A percentile compares a stretch with the other conserved stretches of the same genome.
These are phyloP conservation scores for Pheosia tremula DNA, from an alignment of 2,888 invertebrate genomes.

Conservation along the genomic window DNA sequence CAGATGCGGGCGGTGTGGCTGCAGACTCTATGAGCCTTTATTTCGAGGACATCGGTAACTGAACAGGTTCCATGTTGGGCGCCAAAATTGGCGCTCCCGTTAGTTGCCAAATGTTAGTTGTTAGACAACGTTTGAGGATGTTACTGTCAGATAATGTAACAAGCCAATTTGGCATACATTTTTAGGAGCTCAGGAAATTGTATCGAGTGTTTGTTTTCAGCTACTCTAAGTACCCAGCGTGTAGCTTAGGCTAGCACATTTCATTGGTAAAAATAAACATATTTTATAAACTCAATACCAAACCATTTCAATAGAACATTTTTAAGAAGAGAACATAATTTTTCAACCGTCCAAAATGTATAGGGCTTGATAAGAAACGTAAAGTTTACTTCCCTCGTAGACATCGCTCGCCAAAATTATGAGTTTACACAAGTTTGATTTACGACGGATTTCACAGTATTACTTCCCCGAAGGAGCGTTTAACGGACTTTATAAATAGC, in stretches of 20 bases:
- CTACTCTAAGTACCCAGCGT: no score
- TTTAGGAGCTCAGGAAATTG: no score
- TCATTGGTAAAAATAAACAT: no score
- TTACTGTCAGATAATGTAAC: neutral
- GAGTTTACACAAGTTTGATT: constrained; percentile 6
- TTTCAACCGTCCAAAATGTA: constrained; percentile 1
- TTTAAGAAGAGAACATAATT: neutral
- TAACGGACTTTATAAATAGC: constrained; percentile 3
- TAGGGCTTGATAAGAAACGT: constrained; percentile 4
- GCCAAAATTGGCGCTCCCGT: constrained; percentile 2
- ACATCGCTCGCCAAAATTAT: constrained; percentile 2
- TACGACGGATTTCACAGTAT: neutral
- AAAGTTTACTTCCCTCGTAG: constrained; percentile 1
- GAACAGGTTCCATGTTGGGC: constrained; percentile 5
- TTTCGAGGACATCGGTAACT: neutral
- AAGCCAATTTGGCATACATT: constrained; percentile 3
- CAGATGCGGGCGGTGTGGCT: neutral
- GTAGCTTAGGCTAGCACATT: no score
- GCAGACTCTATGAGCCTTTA: neutral
- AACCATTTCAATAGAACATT: neutral
- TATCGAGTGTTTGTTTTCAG: no score
- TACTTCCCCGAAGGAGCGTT: constrained; percentile 6
- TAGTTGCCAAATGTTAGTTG: constrained; percentile 8
- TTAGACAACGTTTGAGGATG: constrained; percentile 1
- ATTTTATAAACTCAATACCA: no score